These are phyloP conservation scores for Gymnoscopelus microlampas DNA, from an alignment of 2,797 vertebrate species.

Conservation along the genomic window DNA sequence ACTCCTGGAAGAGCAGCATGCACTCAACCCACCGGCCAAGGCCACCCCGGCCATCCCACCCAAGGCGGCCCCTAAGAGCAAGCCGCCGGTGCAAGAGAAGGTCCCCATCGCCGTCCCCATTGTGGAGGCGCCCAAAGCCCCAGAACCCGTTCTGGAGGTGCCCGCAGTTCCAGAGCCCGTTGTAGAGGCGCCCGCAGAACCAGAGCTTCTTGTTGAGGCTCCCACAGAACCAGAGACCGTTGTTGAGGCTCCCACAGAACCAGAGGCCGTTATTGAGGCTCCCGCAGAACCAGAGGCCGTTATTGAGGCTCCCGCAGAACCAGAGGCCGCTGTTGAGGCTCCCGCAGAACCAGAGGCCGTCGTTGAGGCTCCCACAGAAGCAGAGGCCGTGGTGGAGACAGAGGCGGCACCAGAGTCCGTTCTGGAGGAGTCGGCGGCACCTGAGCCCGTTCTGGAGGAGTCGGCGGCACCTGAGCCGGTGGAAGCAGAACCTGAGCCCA, in stretches of 20 bases:
- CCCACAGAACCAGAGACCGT: conserved; percentile 13
- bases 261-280: too few relatives aligned
- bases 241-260: background rate
- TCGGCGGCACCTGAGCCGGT: too few relatives aligned
- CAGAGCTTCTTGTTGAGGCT: too few relatives aligned
- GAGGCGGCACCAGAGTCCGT: too few relatives aligned
- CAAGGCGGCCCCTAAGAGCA: conserved; percentile 45
- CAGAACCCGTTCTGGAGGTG: conserved; percentile 16
- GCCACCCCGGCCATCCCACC: conserved; percentile 63
- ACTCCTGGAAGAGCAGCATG: conserved; percentile 72
- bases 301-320: conserved; percentile 1
- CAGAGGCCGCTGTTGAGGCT: conserved; percentile 28
- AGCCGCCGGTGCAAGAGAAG: conserved; percentile 30
- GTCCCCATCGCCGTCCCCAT: conserved; percentile 34
- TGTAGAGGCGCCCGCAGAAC: too few relatives aligned
- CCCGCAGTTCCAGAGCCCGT: too few relatives aligned
- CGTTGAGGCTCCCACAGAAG: conserved; percentile 27
- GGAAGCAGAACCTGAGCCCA: too few relatives aligned
- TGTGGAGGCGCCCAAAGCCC: conserved; percentile 26
- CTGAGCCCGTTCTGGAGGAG: too few relatives aligned
- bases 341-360: conserved; percentile 12
- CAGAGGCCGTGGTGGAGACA: background rate
- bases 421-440: too few relatives aligned
- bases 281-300: too few relatives aligned
- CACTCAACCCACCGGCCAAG: conserved; percentile 53